These are phyloP conservation scores for Danio albolineatus DNA, from an alignment of 2,797 vertebrate species.

Conservation along the genomic window DNA sequence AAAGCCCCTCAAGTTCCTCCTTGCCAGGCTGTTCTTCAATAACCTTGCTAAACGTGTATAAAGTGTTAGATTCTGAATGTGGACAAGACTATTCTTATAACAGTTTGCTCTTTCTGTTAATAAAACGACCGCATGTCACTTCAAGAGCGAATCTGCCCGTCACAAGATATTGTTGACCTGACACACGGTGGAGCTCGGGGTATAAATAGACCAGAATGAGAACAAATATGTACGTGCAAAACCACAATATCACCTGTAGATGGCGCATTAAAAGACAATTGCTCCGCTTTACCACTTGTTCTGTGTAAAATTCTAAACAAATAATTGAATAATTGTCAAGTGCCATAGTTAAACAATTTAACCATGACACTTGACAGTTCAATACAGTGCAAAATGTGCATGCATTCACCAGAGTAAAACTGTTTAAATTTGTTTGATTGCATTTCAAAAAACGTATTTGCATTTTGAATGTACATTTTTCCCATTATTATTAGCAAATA, in stretches of 20 bases:
- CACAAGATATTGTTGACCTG: constrained; percentile 68
- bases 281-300: not conserved
- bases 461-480: too few relatives aligned
- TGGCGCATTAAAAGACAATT: constrained; percentile 25
- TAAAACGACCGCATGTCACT: constrained; percentile 39
- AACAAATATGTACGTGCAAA: constrained; percentile 65
- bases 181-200: constrained; percentile 55
- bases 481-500: too few relatives aligned
- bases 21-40: not conserved
- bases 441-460: too few relatives aligned
- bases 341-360: too few relatives aligned
- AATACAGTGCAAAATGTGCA: not conserved
- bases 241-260: constrained; percentile 50
- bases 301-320: constrained; percentile 3
- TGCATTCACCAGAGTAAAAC: not conserved
- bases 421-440: too few relatives aligned
- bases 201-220: constrained; percentile 78
- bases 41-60: not conserved
- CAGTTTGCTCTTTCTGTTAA: constrained; percentile 8
- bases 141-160: constrained; percentile 51
- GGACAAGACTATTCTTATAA: not conserved
- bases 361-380: not conserved
- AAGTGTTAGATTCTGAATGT: not conserved
- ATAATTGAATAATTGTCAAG: too few relatives aligned
- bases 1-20: not conserved